A percentile compares a stretch with the other conserved stretches of the same genome.
Evolutionary conservation across 2,797 vertebrate genomes (phyloP).

Genomic region (Halcyon badia): DNA sequence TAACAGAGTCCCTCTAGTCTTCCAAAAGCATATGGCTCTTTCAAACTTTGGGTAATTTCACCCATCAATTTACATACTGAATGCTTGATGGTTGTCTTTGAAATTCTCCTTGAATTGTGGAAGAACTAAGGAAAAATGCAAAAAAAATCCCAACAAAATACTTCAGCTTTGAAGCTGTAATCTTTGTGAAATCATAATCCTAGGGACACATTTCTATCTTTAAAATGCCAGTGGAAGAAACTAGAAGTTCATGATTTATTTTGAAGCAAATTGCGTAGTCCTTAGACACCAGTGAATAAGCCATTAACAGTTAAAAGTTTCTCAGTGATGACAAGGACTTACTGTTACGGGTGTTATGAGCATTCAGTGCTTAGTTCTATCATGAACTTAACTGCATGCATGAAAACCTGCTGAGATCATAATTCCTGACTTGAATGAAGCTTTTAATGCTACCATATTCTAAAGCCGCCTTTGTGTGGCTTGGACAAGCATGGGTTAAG

Average conservation of each 20-base stretch:
- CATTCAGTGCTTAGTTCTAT: background rate
- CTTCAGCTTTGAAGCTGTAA: background rate
- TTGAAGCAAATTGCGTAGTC: background rate
- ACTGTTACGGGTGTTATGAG: fast-evolving
- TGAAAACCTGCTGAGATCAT: fast-evolving
- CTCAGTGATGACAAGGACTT: background rate
- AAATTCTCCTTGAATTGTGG: background rate
- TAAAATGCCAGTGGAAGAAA: background rate
- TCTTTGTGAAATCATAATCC: background rate
- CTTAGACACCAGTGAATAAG: background rate
- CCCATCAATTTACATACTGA: background rate
- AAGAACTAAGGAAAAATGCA: background rate
- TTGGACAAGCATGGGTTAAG: background rate
- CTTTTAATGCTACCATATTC: background rate
- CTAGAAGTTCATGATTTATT: background rate
- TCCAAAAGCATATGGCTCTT: background rate
- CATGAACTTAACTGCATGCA: background rate
- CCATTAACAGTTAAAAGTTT: background rate
- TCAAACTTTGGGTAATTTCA: background rate
- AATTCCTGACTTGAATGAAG: background rate
- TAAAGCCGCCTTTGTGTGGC: background rate
- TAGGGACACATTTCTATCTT: background rate
- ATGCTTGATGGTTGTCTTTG: background rate
- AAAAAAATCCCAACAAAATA: no score
- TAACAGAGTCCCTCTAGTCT: background rate